These are phyloP conservation scores for Bradypodion ventrale DNA, from an alignment of 2,797 vertebrate genomes.

Conservation along the genomic window DNA sequence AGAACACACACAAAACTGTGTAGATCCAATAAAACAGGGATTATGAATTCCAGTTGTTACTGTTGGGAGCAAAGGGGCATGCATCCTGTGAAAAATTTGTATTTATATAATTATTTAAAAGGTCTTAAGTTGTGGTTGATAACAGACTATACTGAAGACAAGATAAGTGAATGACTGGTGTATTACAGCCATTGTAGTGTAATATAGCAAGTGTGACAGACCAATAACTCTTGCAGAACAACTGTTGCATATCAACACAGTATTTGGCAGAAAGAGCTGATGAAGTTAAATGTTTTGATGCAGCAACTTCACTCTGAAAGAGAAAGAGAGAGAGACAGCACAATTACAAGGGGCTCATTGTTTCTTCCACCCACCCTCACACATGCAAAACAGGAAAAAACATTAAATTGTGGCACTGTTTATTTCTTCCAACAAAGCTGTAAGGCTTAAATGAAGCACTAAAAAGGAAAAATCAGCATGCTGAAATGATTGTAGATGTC, in stretches of 20 bases:
- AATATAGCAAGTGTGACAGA: conserved; percentile 65
- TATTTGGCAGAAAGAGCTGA: conserved; percentile 47
- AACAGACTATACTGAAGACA: conserved; percentile 49
- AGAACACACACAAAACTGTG: neutral
- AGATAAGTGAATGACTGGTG: conserved; percentile 60
- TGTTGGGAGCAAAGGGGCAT: conserved; percentile 41
- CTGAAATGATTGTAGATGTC: conserved; percentile 20
- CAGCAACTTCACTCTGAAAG: conserved; percentile 55
- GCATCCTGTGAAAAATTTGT: conserved; percentile 51
- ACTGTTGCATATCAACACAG: conserved; percentile 58
- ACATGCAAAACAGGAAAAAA: conserved; percentile 9
- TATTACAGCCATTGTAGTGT: conserved; percentile 57
- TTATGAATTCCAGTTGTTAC: neutral
- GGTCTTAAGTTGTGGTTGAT: conserved; percentile 42
- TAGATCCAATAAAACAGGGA: conserved; percentile 19
- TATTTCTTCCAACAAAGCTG: conserved; percentile 40
- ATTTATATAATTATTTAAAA: conserved; percentile 65
- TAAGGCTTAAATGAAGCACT: neutral
- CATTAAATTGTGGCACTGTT: conserved; percentile 38
- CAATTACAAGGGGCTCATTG: conserved; percentile 36
- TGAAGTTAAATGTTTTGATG: conserved; percentile 64
- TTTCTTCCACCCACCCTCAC: neutral
- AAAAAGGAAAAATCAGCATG: neutral
- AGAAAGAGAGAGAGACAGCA: conserved; percentile 50
- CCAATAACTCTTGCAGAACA: conserved; percentile 57